Base-by-base conservation (phyloP, 2,797 vertebrate species). In the Alca torda region DNA sequence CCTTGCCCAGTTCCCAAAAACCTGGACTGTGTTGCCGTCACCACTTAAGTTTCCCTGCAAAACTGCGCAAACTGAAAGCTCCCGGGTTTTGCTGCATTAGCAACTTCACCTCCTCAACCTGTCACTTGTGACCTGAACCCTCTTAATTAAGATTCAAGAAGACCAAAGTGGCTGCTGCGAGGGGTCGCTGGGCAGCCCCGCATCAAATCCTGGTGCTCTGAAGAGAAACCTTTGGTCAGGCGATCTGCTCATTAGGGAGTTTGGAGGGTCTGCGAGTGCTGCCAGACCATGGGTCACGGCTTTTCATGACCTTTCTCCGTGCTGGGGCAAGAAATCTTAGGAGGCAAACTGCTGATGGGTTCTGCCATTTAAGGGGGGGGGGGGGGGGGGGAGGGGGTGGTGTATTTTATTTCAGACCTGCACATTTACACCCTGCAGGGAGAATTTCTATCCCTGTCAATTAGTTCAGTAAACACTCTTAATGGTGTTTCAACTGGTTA, bases 281-380 rank as follows among this genome's bases (percentile, higher is more conserved):
- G 63, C 28, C 54, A 48, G 35, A 25, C 4, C 8, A 1, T 0
- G 6, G 31, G 43, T 30, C 57, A 61, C 1, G 0, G 45, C 48
- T 86, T 72, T 67, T n/a, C 74, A 43, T 3, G 5, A 15, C 24
- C 21, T 43, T 46, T 25, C n/a, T 33, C 26, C 21, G 46, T 33
- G 8, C 25, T 0, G 26, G 14, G 30, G 9, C 73, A 45, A 21
- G n/a, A 56, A 73, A 70, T 31, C 3, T 15, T 2, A 10, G 51
- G 23, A 37, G 73, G 33, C 16, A 39, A 61, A 67, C 16, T 13
- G 16, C 31, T 33, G 46, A 6, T 25, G n/a, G 26, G 48, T 12
- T 81, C 45, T 81, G 45, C 24, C 6, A 10, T 46, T 50, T 23
- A 11, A 2, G 7, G 0, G 6, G 4, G 5, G 4, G 7, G n/a